Base-by-base conservation (phyloP, 2,797 vertebrate genomes). In the Anguilla megastoma region DNA sequence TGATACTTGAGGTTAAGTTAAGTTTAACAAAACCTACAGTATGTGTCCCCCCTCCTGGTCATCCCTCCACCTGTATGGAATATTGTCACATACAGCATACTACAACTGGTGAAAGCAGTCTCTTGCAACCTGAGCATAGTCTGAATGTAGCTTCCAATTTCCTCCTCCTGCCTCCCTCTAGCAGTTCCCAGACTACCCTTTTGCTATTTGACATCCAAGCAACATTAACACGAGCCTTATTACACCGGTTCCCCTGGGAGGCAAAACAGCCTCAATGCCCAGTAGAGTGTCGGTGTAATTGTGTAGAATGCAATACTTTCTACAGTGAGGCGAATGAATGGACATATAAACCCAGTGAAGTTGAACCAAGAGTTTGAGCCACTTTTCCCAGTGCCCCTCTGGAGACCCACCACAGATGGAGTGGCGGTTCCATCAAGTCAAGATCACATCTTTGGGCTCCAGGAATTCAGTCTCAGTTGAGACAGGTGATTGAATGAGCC, bases 151-250 rank as follows among this genome's bases (percentile, higher is more conserved):
- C 41, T 48, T 48, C 45, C 24, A 82, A 50, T 82, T 82, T 48
- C 79, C 41, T 82, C 5, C 45, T 50, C 21, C 50, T 4, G 10
- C 41, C 50, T 50, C 45, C 79, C 6, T 50, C 79, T 50, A 48
- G 45, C 41, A 50, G 4, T 48, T 50, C 79, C 10, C 79, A 48
- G 18, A 82, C 79, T 45, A 21, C 76, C 76, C 76, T 2, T 48
- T 80, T 48, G 76, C 76, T 82, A 50, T 82, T 82, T 82, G 79
- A 82, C 79, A 82, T 82, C 79, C 79, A 8, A 50, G 41, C 18
- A 82, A 82, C 79, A 50, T 48, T 82, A 82, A 82, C 45, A 82
- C 79, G 21, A 82, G 79, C 48, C 41, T 48, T 82, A 82, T 82
- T 50, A n/a, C 79, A 82, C 45, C 18, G 1, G 21, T 33, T 45